Percentiles rank a stretch among this genome's conserved stretches.
Evolutionary conservation across 2,888 invertebrate species (phyloP).

Genomic region (Caenorhabditis macrosperma): DNA sequence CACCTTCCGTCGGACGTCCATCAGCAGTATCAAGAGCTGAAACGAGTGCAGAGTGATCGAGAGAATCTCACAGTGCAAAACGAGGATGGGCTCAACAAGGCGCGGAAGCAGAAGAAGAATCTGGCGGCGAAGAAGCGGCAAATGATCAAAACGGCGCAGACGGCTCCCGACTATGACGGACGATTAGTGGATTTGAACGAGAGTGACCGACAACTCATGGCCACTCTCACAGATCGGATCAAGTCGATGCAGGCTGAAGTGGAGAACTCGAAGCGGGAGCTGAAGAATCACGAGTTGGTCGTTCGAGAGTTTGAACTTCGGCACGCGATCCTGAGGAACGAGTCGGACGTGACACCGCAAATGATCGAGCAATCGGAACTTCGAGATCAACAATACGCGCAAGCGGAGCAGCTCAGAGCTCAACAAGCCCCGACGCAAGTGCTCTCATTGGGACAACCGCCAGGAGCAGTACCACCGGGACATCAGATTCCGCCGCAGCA

Average conservation of each 20-base stretch:
- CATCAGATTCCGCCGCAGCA: constrained; percentile 4
- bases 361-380: constrained; percentile 26
- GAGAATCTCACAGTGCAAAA: constrained; percentile 14
- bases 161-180: constrained; percentile 51
- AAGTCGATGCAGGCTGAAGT: constrained; percentile 57
- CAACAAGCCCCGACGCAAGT: background rate
- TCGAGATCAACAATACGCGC: constrained; percentile 18
- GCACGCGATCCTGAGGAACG: constrained; percentile 41
- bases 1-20: constrained; percentile 23
- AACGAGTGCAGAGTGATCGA: constrained; percentile 24
- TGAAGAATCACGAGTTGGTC: constrained; percentile 54
- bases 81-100: constrained; percentile 36
- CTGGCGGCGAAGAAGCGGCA: constrained; percentile 74
- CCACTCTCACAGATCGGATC: constrained; percentile 49
- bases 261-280: constrained; percentile 61
- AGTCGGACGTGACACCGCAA: constrained; percentile 31
- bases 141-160: constrained; percentile 61
- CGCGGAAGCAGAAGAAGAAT: constrained; percentile 78
- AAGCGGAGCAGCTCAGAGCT: background rate
- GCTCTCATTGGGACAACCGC: constrained; percentile 4
- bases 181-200: constrained; percentile 58
- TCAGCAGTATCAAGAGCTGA: constrained; percentile 38
- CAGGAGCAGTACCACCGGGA: background rate
- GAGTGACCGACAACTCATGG: constrained; percentile 49
- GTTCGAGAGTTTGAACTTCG: constrained; percentile 56